Evolutionary conservation across 2,113 vertebrate species (phyloP).

Genomic region (Salminus brasiliensis): DNA sequence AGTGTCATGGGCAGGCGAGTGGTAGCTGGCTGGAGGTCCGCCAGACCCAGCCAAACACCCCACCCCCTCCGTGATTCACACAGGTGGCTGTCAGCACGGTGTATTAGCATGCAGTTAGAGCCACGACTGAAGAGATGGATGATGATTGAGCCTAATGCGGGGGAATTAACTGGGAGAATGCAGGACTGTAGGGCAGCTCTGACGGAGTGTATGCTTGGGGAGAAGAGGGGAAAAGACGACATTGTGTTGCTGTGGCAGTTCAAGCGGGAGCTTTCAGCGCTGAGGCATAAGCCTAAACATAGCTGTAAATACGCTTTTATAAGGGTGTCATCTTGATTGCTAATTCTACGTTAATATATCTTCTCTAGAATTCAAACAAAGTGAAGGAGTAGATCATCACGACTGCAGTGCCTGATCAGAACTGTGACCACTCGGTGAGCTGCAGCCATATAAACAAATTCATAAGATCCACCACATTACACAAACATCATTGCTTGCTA

Average conservation of each 20-base stretch:
- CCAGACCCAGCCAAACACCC: background rate
- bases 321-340: background rate
- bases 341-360: background rate
- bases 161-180: conserved; percentile 29
- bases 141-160: conserved; percentile 44
- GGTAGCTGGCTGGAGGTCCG: background rate
- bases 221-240: conserved; percentile 35
- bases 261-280: background rate
- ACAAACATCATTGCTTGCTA: too few relatives aligned
- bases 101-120: conserved; percentile 19
- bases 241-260: conserved; percentile 10
- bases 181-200: background rate
- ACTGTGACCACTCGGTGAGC: too few relatives aligned
- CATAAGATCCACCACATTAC: too few relatives aligned
- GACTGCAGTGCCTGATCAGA: too few relatives aligned
- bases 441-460: too few relatives aligned
- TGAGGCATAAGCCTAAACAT: background rate
- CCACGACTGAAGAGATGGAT: conserved; percentile 32
- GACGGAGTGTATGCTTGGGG: conserved; percentile 23
- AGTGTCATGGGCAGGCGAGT: background rate
- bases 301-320: background rate
- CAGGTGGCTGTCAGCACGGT: conserved; percentile 35
- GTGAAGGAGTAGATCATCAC: too few relatives aligned
- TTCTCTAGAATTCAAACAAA: background rate
- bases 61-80: background rate